phyloP scores from a whole-genome alignment of 2,888 invertebrate species.

The Molanna angustata region DNA sequence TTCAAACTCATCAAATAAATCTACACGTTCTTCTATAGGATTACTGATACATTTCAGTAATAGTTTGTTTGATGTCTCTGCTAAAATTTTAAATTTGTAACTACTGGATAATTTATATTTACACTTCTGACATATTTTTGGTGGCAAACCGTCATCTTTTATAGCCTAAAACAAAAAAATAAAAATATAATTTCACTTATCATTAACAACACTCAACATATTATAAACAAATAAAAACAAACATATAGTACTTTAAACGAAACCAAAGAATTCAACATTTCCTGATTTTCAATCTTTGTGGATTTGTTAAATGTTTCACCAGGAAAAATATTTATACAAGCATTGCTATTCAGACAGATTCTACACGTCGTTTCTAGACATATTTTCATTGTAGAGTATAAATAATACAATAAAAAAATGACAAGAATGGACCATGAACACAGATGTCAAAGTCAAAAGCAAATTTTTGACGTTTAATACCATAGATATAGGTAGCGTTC shows the following conservation, averaged over 20 bases:
- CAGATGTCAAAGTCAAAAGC: no score
- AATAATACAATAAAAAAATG: no score
- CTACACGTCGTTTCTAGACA: not conserved
- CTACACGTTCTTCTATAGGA: no score
- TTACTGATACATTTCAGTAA: slow-evolving; percentile 1
- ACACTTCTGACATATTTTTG: slow-evolving; percentile 18
- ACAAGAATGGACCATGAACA: no score
- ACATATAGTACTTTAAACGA: not conserved
- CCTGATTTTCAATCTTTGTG: not conserved
- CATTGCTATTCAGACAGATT: slow-evolving; percentile 3
- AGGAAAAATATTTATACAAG: not conserved
- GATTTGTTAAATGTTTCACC: not conserved
- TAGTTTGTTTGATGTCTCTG: slow-evolving; percentile 8
- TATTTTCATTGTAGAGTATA: not conserved
- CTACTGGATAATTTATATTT: slow-evolving; percentile 5
- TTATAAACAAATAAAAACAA: not conserved
- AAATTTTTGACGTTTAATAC: no score
- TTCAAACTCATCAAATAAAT: no score
- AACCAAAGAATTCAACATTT: not conserved
- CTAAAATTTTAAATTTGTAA: slow-evolving; percentile 19
- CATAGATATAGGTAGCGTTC: no score
- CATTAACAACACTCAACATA: not conserved
- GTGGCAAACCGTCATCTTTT: slow-evolving; percentile 13
- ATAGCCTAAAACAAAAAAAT: slow-evolving; percentile 8
- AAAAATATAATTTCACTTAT: not conserved